These are phyloP conservation scores for Odontomyia ornata DNA, from an alignment of 2,888 invertebrate genomes.

Conservation along the genomic window DNA sequence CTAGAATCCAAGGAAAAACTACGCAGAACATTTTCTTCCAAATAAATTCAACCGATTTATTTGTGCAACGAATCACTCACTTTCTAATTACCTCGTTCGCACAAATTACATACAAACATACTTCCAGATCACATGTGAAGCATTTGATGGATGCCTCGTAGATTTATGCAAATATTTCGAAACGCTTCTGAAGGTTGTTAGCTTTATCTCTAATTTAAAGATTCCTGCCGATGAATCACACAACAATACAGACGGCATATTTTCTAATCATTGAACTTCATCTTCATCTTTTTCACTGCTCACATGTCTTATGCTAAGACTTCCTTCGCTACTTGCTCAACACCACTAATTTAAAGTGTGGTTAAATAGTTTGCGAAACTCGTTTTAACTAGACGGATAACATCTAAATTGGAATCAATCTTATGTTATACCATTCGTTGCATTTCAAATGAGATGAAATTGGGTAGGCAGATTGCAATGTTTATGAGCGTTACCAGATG, in stretches of 20 bases:
- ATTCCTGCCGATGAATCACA: background rate
- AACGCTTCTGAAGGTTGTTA: too few species aligned
- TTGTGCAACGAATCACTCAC: too few species aligned
- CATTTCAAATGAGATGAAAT: background rate
- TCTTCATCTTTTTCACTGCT: background rate
- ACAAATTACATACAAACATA: too few species aligned
- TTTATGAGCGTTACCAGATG: conserved; percentile 10
- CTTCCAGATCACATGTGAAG: too few species aligned
- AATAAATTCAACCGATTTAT: too few species aligned
- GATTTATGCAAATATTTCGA: too few species aligned
- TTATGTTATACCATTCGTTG: background rate
- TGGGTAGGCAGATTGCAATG: conserved; percentile 5
- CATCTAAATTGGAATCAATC: conserved; percentile 33
- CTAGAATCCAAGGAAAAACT: too few species aligned
- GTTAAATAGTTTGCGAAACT: conserved; percentile 41
- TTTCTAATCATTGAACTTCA: conserved; percentile 32
- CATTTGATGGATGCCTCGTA: too few species aligned
- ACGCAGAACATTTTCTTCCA: too few species aligned
- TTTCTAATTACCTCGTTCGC: too few species aligned
- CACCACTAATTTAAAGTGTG: conserved; percentile 25
- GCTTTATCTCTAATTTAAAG: too few species aligned
- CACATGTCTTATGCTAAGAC: background rate
- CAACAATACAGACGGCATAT: background rate
- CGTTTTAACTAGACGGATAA: conserved; percentile 35
- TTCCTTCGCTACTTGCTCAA: background rate